Base-by-base conservation (phyloP, 1,140 invertebrate species). In the Eumaeus atala region DNA sequence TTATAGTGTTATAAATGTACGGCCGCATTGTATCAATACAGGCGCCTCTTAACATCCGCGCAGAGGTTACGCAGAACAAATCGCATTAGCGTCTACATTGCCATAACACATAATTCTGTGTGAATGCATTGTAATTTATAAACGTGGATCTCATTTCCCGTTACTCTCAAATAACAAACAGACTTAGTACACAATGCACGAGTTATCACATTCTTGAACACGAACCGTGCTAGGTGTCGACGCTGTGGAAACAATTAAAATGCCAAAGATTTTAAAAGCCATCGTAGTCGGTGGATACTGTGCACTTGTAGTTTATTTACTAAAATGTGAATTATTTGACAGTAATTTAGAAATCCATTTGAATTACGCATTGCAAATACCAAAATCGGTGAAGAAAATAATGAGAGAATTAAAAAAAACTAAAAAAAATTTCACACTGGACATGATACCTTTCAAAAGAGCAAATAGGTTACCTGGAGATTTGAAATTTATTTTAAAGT, bases 401-500 rank as follows among this genome's bases (percentile, higher is more conserved):
- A 10, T 59, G 34, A 54, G 50, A 16, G 56, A 70, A 14, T 59
- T 67, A 21, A 66, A 62, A 38, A 63, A 62, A 47, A 48, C 51
- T 48, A 56, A 49, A 40, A 61, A 61, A 17, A 56, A 67, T 21
- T 36, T 51, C 8, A 47, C 37, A 16, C 6, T 66, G 0, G 38
- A 42, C 7, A 28, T 16, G 14, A 0, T n/a, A n/a, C 21, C 62
- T 36, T 72, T 69, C 36, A 48, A 56, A 38, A 56, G 47, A 38
- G 69, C 67, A 0, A 37, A 50, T 28, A 65, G 76, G 56, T 59
- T 82, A 28, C 56, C 60, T 0, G 72, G 66, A 5, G 78, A 82
- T 66, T 69, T 70, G 0, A 82, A 72, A 44, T 82, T 62, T 28
- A 72, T 82, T 36, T 58, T 82, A 3, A 77, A 73, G 51, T 79